Conservation (phyloP, 2,113 vertebrate genomes). For the Oryzias javanicus region DNA sequence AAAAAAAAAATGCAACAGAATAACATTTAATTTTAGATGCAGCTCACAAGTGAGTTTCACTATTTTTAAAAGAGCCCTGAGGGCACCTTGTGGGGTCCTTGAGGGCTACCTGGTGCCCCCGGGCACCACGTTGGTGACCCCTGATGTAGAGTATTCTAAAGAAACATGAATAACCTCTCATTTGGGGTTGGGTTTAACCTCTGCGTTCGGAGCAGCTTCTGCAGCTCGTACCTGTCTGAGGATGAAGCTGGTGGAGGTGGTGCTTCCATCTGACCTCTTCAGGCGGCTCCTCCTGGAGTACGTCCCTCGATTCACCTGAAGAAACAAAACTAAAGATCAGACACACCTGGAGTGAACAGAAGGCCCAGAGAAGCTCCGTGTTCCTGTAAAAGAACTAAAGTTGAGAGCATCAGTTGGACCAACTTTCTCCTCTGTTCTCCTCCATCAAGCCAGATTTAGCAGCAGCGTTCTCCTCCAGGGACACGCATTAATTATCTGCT, state of each 20-base stretch:
- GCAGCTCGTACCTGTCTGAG: conserved; percentile 83
- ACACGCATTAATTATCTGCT: conserved; percentile 72
- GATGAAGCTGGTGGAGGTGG: conserved; percentile 92
- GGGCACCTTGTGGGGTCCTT: too few species aligned
- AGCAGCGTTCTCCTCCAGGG: conserved; percentile 44
- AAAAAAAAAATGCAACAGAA: too few species aligned
- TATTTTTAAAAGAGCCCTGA: too few species aligned
- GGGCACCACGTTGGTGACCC: too few species aligned
- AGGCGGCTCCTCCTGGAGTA: conserved; percentile 86
- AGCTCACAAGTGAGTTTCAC: too few species aligned
- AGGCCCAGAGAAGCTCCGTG: neutral
- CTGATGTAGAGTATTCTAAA: too few species aligned
- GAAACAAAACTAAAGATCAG: neutral
- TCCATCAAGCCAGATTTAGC: conserved; percentile 53
- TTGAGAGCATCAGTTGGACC: too few species aligned
- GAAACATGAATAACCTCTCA: too few species aligned
- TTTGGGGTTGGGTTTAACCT: too few species aligned
- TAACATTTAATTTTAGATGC: too few species aligned
- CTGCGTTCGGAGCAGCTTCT: too few species aligned
- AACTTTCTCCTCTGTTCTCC: conserved; percentile 16
- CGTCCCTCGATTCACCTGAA: conserved; percentile 84
- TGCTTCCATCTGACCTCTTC: conserved; percentile 90
- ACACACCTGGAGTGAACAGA: neutral
- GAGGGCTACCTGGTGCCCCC: too few species aligned
- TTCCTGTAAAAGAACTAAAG: neutral